phyloP scores from a whole-genome alignment of 2,113 vertebrate genomes.

The Tetrax tetrax region DNA sequence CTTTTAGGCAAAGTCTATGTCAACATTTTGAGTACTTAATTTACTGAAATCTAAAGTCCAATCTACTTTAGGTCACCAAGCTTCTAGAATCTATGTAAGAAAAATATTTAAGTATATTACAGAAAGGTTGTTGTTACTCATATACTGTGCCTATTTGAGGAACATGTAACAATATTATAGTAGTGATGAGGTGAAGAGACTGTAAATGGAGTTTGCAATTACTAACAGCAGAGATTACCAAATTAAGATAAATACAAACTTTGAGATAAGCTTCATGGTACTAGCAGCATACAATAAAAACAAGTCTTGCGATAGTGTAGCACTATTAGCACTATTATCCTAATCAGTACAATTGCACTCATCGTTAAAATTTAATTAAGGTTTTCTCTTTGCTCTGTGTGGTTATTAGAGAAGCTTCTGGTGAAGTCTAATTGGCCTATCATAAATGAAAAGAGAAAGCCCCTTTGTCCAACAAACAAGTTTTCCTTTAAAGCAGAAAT shows the following conservation, averaged over 20 bases:
- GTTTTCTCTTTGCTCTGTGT: constrained; percentile 21
- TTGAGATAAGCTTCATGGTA: neutral
- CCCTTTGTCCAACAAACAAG: neutral
- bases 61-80: neutral
- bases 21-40: neutral
- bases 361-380: constrained; percentile 44
- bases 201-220: neutral
- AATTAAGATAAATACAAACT: constrained; percentile 5
- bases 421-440: constrained; percentile 18
- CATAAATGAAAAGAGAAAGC: neutral
- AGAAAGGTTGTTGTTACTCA: neutral
- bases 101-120: neutral
- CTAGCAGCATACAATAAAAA: neutral
- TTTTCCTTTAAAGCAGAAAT: neutral
- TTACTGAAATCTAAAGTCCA: neutral
- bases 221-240: neutral
- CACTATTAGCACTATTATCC: constrained; percentile 20
- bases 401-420: constrained; percentile 19
- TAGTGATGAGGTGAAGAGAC: neutral
- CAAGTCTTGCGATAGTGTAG: neutral
- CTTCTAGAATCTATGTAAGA: neutral
- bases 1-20: neutral
- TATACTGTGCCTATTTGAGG: neutral
- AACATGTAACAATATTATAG: neutral
- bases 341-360: neutral